These are phyloP conservation scores for Callithrix jacchus DNA, from an alignment of 2,113 vertebrate species.

Conservation along the genomic window DNA sequence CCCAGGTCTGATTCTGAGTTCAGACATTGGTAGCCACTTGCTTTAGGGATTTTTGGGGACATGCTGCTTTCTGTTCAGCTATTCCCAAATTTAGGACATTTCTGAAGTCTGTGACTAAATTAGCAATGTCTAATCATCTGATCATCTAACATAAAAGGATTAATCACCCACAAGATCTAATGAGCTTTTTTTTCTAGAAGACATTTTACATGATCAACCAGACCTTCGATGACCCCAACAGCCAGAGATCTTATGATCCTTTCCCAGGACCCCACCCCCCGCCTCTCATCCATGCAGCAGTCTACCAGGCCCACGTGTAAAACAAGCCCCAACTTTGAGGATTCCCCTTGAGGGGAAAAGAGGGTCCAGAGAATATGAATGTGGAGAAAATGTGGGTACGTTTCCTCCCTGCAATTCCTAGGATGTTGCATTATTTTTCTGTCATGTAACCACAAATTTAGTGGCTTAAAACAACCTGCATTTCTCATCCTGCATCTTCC, in stretches of 20 bases:
- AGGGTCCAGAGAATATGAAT: background rate
- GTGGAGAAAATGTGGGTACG: background rate
- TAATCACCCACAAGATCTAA: background rate
- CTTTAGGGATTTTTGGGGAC: background rate
- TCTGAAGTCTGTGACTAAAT: background rate
- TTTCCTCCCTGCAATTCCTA: background rate
- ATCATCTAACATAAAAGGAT: background rate
- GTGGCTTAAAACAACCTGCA: accelerated
- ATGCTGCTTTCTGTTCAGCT: background rate
- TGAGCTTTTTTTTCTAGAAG: background rate
- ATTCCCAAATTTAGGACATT: background rate
- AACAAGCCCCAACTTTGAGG: background rate
- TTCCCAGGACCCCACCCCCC: accelerated
- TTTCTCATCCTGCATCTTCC: background rate
- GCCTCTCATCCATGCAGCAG: accelerated
- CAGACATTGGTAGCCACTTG: background rate
- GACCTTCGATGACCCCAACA: background rate
- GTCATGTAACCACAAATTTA: background rate
- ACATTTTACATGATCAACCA: accelerated
- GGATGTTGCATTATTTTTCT: background rate
- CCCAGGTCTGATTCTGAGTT: background rate
- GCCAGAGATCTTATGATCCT: background rate
- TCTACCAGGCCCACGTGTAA: background rate
- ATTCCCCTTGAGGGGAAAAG: background rate
- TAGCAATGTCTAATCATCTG: background rate